phyloP scores from a whole-genome alignment of 2,113 vertebrate genomes.

The Actenoides lindsayi region DNA sequence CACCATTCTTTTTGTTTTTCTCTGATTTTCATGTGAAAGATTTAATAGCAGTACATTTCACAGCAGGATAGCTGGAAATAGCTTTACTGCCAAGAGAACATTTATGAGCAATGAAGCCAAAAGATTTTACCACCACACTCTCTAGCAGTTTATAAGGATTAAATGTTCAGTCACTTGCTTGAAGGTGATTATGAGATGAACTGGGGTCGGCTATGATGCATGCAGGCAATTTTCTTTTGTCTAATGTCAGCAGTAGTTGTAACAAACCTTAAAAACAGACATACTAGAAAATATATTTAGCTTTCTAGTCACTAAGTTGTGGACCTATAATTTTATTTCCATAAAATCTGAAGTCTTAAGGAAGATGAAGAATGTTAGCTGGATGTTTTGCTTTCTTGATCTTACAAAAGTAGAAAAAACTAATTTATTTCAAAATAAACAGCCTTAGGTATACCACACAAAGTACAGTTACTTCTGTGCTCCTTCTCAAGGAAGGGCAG shows the following conservation, averaged over 20 bases:
- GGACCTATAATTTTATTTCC: background rate
- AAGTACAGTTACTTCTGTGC: background rate
- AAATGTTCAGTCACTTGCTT: background rate
- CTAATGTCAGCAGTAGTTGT: background rate
- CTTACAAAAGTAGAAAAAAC: background rate
- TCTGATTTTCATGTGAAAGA: background rate
- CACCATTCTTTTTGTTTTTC: rapidly evolving
- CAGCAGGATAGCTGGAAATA: background rate
- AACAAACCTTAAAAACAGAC: background rate
- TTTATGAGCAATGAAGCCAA: conserved; percentile 19
- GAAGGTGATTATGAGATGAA: conserved; percentile 10
- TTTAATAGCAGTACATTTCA: conserved; percentile 12
- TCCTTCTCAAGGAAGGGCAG: background rate
- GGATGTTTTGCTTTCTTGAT: background rate
- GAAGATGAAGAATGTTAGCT: background rate
- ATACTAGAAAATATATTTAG: background rate
- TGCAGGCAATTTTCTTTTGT: conserved; percentile 3
- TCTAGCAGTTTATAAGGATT: background rate
- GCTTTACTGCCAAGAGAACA: background rate
- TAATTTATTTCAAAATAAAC: background rate
- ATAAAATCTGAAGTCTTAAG: background rate
- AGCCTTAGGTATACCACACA: background rate
- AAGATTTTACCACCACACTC: conserved; percentile 4
- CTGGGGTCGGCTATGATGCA: background rate
- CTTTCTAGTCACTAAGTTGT: background rate